phyloP scores from a whole-genome alignment of 2,113 vertebrate genomes.

The Ceuthmochares aereus region DNA sequence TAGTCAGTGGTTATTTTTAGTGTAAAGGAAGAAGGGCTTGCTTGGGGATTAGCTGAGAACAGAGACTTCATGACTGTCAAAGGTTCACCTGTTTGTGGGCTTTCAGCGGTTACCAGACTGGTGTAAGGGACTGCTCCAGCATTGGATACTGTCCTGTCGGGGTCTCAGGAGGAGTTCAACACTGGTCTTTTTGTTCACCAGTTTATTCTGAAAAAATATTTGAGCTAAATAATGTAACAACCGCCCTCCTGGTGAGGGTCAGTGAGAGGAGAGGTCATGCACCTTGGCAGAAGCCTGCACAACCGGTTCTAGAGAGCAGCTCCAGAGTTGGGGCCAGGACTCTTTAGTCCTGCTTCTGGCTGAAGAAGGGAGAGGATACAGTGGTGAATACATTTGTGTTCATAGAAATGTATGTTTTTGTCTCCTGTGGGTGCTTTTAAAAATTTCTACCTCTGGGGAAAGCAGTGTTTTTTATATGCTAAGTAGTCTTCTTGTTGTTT shows the following conservation, averaged over 20 bases:
- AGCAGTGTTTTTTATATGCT: background rate
- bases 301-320: background rate
- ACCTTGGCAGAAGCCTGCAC: background rate
- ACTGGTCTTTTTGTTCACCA: background rate
- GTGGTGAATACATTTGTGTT: background rate
- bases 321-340: background rate
- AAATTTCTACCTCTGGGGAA: background rate
- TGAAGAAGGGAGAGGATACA: background rate
- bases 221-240: conserved; percentile 11
- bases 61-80: background rate
- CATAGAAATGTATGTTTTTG: background rate
- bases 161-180: background rate
- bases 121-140: background rate
- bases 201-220: background rate
- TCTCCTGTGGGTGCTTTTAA: background rate
- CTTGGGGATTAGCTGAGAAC: background rate
- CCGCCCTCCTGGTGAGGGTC: background rate
- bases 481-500: background rate
- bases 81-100: background rate
- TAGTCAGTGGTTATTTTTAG: conserved; percentile 16
- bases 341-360: background rate
- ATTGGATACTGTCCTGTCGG: background rate
- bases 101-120: background rate
- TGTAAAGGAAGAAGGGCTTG: background rate
- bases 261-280: background rate